Base-by-base conservation (phyloP, 2,797 vertebrate genomes). In the Phrynocephalus vlangalii region DNA sequence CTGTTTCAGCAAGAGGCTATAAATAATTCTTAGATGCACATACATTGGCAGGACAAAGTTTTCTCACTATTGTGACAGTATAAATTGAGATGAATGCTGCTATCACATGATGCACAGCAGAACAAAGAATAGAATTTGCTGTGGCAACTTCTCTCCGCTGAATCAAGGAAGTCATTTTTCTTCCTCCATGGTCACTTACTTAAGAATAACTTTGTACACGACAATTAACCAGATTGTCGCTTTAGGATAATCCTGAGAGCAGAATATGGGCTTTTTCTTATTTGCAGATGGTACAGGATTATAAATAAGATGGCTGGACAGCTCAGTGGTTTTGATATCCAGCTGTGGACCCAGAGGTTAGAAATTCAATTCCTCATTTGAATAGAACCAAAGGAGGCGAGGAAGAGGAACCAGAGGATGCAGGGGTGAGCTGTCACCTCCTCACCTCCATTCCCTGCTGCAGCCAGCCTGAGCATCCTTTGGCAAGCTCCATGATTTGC, bases 1-100 rank as follows among this genome's bases (percentile, higher is more conserved):
- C 0, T 13, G 71, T 13, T 60, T 84, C n/a, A 79, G 20, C 86
- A 91, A 85, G 68, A 20, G 3, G 8, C 68, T 81, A 63, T 85
- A 88, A 85, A 88, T 20, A 3, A 1, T 71, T 90, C 71, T 79
- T 80, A 79, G 73, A 79, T 76, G 8, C 68, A 84, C 73, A 83
- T 68, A 86, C 63, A 83, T 80, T 9, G 68, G 30, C 48, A 48
- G 81, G 60, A 13, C 60, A 73, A 84, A 75, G 68, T 63, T 60
- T 86, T 77, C 66, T 67, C 48, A 44, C 83, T 76, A 38, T 80
- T 79, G 33, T 86, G 80, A 83, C 82, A 90, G 70, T 73, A 76
- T 66, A 83, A 90, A 90, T 87, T 88, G 87, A 85, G 87, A 88
- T 88, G 79, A 85, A 88, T 88, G 60, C 48, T 56, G 38, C 77